Evolutionary conservation across 2,888 invertebrate species (phyloP), one percentile per base, ranked within the genome.

Genomic region (Amphimallon solstitiale): DNA sequence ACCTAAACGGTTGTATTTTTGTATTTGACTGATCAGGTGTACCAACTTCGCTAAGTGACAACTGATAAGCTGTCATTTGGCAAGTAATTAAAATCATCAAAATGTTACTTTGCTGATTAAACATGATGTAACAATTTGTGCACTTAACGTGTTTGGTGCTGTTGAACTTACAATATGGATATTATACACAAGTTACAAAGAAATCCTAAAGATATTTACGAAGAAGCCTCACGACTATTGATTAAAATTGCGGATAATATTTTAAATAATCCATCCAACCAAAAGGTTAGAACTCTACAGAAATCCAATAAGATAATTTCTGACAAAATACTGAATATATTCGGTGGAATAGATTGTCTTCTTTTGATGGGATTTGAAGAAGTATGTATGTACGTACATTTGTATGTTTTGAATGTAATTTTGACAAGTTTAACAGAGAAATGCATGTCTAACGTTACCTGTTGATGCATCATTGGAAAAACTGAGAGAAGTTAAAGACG

Each of bases 221-320:
- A 54, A 29, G 63, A 64, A 56, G 63, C 63, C 6, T 17, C 43
- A 21, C 17, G 63, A 34, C 21, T 64, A 10, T 40, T 64, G 14
- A 64, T 54, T 21, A 64, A 64, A 38, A 64, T 64, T 5, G 63
- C 63, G 9, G 54, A 64, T 5, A 64, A 64, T 46, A 54, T 64
- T 37, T 37, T 64, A 35, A 43, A 46, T 6, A 21, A 64, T 35
- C 54, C 54, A 2, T 54, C 35, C 2, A 64, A 64, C 45, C 19
- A 52, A 46, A 64, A 64, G 21, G 19, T 64, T 6, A 40, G 63
- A 35, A 64, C 46, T 15, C 45, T 64, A 21, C 63, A 64, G 19
- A 64, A 64, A 46, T 46, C 46, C 12, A 64, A 64, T 37, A 17
- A 23, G 6, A 64, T 46, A 17, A 43, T 64, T 45, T 54, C 63